phyloP scores from a whole-genome alignment of 2,888 invertebrate genomes.

The Scaeva pyrastri region DNA sequence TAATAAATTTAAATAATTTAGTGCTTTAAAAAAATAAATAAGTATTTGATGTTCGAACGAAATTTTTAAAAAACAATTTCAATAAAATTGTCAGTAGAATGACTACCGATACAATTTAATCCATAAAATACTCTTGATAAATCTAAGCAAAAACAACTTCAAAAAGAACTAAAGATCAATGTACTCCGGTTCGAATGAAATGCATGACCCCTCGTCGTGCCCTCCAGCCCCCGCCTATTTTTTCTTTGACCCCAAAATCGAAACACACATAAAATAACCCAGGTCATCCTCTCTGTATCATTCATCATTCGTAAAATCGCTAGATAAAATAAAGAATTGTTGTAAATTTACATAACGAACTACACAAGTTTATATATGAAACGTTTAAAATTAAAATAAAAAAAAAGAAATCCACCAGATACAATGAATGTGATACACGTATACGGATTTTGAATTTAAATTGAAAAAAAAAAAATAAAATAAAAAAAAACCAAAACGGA shows the following conservation, averaged over 20 bases:
- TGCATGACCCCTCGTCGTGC: background rate
- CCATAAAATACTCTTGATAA: constrained; percentile 7
- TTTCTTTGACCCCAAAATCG: background rate
- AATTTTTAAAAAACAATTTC: constrained; percentile 11
- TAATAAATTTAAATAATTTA: constrained; percentile 7
- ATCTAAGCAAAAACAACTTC: constrained; percentile 10
- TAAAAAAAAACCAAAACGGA: constrained; percentile 5
- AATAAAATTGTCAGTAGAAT: constrained; percentile 7
- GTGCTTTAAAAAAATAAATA: background rate
- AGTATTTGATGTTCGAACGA: background rate
- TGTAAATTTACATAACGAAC: constrained; percentile 53
- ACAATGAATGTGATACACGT: constrained; percentile 27
- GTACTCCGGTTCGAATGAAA: constrained; percentile 16
- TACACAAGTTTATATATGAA: constrained; percentile 19
- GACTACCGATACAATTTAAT: background rate
- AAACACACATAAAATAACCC: constrained; percentile 35
- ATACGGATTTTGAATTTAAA: constrained; percentile 55
- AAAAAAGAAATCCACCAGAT: constrained; percentile 7
- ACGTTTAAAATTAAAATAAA: constrained; percentile 13
- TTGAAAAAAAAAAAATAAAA: constrained; percentile 8
- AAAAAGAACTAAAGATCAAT: constrained; percentile 2
- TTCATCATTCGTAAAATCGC: constrained; percentile 64
- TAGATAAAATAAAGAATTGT: constrained; percentile 51
- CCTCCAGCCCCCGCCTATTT: background rate
- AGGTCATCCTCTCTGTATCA: background rate